Conservation (phyloP, 2,797 vertebrate species). For the Pampus argenteus region DNA sequence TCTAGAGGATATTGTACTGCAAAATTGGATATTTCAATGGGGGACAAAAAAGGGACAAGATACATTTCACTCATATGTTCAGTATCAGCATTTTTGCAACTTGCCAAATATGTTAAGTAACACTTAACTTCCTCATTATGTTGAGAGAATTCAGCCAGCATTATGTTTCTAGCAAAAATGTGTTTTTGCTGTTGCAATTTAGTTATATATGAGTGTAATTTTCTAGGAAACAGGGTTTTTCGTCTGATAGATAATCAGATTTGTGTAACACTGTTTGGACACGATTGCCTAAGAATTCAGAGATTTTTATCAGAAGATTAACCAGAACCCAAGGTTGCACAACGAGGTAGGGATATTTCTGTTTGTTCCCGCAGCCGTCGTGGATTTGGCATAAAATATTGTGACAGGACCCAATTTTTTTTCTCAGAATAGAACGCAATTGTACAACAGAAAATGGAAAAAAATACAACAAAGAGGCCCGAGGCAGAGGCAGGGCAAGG, state of each 20-base stretch:
- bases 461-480: slow-evolving; percentile 1
- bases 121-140: too few species aligned
- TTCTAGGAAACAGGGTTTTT: too few species aligned
- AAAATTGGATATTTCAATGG: too few species aligned
- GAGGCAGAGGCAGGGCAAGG: not conserved
- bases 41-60: too few species aligned
- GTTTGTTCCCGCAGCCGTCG: slow-evolving; percentile 55
- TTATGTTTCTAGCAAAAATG: too few species aligned
- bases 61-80: too few species aligned
- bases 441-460: slow-evolving; percentile 18
- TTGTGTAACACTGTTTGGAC: slow-evolving; percentile 24
- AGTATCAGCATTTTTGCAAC: too few species aligned
- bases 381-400: slow-evolving; percentile 31
- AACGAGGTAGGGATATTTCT: slow-evolving; percentile 57
- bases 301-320: slow-evolving; percentile 40
- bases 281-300: slow-evolving; percentile 16
- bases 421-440: slow-evolving; percentile 24
- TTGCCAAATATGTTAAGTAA: too few species aligned
- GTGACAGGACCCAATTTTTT: slow-evolving; percentile 20
- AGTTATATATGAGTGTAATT: too few species aligned
- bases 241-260: slow-evolving; percentile 11
- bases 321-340: slow-evolving; percentile 61
- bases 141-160: too few species aligned
- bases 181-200: too few species aligned
- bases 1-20: too few species aligned